Percentiles rank a stretch among this genome's conserved stretches.
Conservation (phyloP, 1,140 invertebrate genomes). For the Nasonia giraulti region DNA sequence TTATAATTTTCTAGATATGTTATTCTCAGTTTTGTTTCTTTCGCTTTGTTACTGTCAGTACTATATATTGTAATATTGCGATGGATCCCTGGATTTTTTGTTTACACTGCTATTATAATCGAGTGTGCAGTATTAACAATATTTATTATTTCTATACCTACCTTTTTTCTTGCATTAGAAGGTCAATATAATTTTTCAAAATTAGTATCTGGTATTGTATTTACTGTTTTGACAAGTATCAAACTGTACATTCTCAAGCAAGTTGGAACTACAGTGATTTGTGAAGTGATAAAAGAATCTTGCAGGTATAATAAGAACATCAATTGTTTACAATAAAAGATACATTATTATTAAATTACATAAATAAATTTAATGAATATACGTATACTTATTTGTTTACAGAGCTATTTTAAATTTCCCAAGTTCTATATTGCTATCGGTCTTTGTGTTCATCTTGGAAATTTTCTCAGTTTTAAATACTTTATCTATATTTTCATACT, state of each 20-base stretch:
- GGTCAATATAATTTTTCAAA: background rate
- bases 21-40: background rate
- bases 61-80: background rate
- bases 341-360: background rate
- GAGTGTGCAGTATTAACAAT: background rate
- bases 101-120: background rate
- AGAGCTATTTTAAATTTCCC: background rate
- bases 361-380: background rate
- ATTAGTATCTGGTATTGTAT: background rate
- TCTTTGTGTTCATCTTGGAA: background rate
- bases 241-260: background rate
- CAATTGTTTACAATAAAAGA: background rate
- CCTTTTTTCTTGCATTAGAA: background rate
- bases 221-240: background rate
- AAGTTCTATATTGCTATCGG: background rate
- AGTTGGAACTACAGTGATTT: background rate
- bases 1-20: background rate
- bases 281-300: background rate
- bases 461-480: background rate
- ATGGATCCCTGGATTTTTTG: conserved; percentile 3
- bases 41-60: background rate
- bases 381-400: background rate
- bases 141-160: background rate
- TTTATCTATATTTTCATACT: background rate
- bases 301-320: background rate